phyloP scores from a whole-genome alignment of 2,888 invertebrate species.

The Andrena fulva region DNA sequence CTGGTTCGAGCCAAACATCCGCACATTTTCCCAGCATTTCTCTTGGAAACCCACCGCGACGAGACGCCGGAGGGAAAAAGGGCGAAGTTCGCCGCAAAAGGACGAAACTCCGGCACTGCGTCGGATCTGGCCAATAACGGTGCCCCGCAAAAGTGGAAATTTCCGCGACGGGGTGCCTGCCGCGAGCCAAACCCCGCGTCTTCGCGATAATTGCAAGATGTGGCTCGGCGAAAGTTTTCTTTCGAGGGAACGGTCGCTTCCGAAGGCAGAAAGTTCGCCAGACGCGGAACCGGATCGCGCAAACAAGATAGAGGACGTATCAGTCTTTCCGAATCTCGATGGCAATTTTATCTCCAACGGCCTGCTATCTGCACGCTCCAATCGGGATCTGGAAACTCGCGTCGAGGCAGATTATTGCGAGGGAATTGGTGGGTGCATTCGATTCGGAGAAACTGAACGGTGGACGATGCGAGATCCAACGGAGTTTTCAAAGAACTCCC shows the following conservation, averaged over 20 bases:
- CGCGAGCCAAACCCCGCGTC: neutral
- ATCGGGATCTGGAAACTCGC: neutral
- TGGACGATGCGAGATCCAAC: too few species aligned
- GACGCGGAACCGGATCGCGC: too few species aligned
- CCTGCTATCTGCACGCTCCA: neutral
- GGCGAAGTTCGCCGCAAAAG: slow-evolving; percentile 21
- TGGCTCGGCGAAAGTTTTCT: neutral
- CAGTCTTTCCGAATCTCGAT: neutral
- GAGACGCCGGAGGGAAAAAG: neutral
- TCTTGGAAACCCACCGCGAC: neutral
- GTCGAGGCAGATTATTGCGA: too few species aligned
- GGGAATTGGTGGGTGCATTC: neutral
- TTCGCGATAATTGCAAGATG: neutral
- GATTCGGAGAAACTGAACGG: neutral
- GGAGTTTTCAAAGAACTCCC: neutral
- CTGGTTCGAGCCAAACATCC: neutral
- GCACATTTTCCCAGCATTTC: too few species aligned
- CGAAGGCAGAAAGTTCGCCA: neutral
- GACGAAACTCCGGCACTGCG: slow-evolving; percentile 12
- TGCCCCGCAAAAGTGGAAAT: slow-evolving; percentile 43
- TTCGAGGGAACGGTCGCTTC: neutral
- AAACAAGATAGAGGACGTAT: neutral
- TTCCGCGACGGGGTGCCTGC: slow-evolving; percentile 33
- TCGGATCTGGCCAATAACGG: neutral
- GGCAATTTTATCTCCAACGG: too few species aligned